Conservation (phyloP, 2,888 invertebrate species). For the Barypeithes pellucidus region DNA sequence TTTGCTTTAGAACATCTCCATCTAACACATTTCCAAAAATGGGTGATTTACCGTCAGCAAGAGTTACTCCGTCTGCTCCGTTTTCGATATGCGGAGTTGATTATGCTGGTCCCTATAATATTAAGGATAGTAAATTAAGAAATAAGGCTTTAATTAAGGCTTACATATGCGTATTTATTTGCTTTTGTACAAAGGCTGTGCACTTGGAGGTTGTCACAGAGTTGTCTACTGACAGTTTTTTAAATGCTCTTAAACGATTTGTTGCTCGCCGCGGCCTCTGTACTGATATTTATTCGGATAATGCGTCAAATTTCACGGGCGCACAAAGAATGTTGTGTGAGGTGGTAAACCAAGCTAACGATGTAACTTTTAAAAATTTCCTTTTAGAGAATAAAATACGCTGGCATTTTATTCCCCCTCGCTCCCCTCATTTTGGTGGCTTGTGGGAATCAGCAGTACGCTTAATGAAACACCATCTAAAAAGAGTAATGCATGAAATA, state of each 20-base stretch:
- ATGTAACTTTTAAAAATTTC: slow-evolving; percentile 18
- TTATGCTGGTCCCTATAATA: slow-evolving; percentile 53
- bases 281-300: slow-evolving; percentile 45
- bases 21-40: slow-evolving; percentile 42
- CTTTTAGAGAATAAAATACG: slow-evolving; percentile 29
- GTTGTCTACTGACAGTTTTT: slow-evolving; percentile 46
- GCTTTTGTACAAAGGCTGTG: slow-evolving; percentile 51
- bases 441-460: slow-evolving; percentile 61
- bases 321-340: slow-evolving; percentile 22
- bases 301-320: slow-evolving; percentile 49
- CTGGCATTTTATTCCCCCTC: slow-evolving; percentile 62
- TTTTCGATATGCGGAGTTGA: slow-evolving; percentile 51
- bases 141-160: slow-evolving; percentile 45
- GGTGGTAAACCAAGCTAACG: slow-evolving; percentile 16
- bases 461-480: slow-evolving; percentile 59
- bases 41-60: slow-evolving; percentile 48
- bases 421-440: slow-evolving; percentile 53
- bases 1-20: slow-evolving; percentile 48
- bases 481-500: slow-evolving; percentile 54
- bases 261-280: slow-evolving; percentile 48
- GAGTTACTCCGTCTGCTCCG: slow-evolving; percentile 50
- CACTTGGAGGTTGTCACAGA: slow-evolving; percentile 53
- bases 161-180: slow-evolving; percentile 54
- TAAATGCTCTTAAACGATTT: slow-evolving; percentile 52
- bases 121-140: slow-evolving; percentile 49